phyloP scores from a whole-genome alignment of 2,797 vertebrate species.

The Lates japonicus region DNA sequence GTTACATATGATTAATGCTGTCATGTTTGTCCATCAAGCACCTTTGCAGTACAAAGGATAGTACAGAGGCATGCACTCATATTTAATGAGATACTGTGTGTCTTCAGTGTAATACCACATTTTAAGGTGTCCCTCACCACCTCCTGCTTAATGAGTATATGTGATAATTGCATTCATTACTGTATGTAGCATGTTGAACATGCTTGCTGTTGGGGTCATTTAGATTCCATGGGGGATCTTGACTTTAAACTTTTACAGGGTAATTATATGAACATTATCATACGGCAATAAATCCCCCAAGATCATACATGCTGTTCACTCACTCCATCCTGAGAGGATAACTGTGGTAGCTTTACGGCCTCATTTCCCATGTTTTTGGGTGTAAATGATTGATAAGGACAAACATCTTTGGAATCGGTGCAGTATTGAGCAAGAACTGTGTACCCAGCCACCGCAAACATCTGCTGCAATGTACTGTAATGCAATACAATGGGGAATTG shows the following conservation, averaged over 20 bases:
- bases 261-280: neutral
- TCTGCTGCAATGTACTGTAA: too few species aligned
- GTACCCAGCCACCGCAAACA: too few species aligned
- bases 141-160: neutral
- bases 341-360: too few species aligned
- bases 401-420: too few species aligned
- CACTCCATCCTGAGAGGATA: too few species aligned
- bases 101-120: neutral
- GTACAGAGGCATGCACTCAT: neutral
- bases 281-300: neutral
- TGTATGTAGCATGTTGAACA: neutral
- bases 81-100: neutral
- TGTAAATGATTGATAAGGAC: too few species aligned
- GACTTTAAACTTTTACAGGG: neutral
- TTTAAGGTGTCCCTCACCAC: neutral
- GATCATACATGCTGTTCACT: too few species aligned
- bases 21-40: slow-evolving; percentile 6
- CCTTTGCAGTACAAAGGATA: neutral
- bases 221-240: neutral
- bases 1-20: neutral
- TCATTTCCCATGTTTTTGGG: too few species aligned
- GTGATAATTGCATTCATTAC: neutral
- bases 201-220: neutral
- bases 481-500: too few species aligned
- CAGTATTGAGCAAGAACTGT: too few species aligned